phyloP scores from a whole-genome alignment of 2,888 invertebrate species.

The Dendrolimus houi region DNA sequence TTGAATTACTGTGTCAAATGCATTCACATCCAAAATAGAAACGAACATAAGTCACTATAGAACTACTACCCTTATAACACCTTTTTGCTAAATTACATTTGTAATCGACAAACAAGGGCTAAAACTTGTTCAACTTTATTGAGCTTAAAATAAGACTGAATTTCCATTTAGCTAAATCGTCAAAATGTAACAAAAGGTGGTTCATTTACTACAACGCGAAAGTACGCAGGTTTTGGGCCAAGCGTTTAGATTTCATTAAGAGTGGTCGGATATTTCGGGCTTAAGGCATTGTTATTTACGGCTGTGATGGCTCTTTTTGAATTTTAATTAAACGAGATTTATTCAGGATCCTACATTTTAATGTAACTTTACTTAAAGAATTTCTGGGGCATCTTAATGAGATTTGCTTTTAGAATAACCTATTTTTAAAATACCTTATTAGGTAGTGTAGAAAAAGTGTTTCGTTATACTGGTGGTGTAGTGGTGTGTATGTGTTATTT shows the following conservation, averaged over 20 bases:
- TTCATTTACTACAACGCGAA: not conserved
- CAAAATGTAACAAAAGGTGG: too few species aligned
- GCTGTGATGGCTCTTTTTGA: slow-evolving; percentile 6
- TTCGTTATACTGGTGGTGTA: too few species aligned
- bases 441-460: too few species aligned
- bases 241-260: slow-evolving; percentile 15
- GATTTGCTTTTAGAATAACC: too few species aligned
- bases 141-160: not conserved
- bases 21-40: not conserved
- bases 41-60: slow-evolving; percentile 6
- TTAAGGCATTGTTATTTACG: slow-evolving; percentile 10
- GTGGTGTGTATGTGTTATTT: too few species aligned
- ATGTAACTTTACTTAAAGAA: too few species aligned
- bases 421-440: too few species aligned
- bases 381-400: too few species aligned
- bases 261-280: slow-evolving; percentile 2
- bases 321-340: slow-evolving; percentile 14
- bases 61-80: slow-evolving; percentile 6
- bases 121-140: not conserved
- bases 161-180: too few species aligned
- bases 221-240: slow-evolving; percentile 1
- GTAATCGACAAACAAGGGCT: not conserved
- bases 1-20: not conserved
- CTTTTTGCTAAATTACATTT: slow-evolving; percentile 2
- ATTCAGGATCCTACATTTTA: not conserved